These are phyloP conservation scores for Ceyx melanurus DNA, from an alignment of 2,113 vertebrate species.

Conservation along the genomic window DNA sequence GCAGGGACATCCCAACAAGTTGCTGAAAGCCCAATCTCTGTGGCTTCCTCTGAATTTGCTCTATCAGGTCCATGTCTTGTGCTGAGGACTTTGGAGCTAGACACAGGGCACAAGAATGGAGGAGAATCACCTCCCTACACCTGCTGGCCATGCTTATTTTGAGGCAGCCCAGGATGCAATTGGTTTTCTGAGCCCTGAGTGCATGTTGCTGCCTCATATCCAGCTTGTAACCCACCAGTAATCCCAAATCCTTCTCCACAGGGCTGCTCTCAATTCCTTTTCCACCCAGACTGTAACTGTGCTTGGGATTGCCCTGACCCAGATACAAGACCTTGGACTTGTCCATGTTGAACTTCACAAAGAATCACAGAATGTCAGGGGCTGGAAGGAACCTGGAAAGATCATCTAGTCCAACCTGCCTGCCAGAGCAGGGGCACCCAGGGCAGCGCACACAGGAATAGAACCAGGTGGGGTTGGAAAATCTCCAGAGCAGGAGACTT, in stretches of 20 bases:
- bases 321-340: not conserved
- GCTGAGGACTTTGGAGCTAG: rapidly evolving
- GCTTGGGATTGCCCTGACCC: not conserved
- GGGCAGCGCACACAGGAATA: no score
- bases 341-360: not conserved
- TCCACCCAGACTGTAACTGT: not conserved
- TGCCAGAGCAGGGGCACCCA: no score
- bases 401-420: no score
- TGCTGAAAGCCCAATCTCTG: not conserved
- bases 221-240: not conserved
- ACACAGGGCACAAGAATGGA: rapidly evolving
- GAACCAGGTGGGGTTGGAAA: no score
- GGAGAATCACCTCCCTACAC: not conserved
- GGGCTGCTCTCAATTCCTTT: not conserved
- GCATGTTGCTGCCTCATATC: not conserved
- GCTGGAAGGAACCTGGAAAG: no score
- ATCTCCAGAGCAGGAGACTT: no score
- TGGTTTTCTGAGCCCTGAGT: not conserved
- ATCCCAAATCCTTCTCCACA: not conserved
- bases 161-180: not conserved
- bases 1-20: not conserved
- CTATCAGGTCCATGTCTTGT: not conserved
- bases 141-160: not conserved
- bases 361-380: no score
- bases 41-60: not conserved